These are phyloP conservation scores for Sesia apiformis DNA, from an alignment of 2,888 invertebrate genomes.

Conservation along the genomic window DNA sequence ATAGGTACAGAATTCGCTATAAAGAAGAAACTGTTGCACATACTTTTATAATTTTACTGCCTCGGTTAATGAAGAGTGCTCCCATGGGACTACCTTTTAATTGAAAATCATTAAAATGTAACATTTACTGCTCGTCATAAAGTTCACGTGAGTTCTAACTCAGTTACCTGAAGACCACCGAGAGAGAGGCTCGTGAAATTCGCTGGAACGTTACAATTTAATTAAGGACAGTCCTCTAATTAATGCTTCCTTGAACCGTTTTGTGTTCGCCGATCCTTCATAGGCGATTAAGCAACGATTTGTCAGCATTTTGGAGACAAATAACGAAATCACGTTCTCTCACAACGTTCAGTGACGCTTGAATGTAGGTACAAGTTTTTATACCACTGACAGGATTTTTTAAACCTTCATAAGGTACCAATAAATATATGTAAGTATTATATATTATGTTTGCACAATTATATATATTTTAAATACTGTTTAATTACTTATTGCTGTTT, in stretches of 20 bases:
- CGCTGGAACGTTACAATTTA: slow-evolving; percentile 70
- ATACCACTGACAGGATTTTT: no score
- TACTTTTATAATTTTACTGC: slow-evolving; percentile 16
- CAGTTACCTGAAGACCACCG: slow-evolving; percentile 48
- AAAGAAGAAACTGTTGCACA: slow-evolving; percentile 21
- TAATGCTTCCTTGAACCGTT: slow-evolving; percentile 35
- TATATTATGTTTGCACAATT: no score
- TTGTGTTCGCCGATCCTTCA: slow-evolving; percentile 22
- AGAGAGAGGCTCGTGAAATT: slow-evolving; percentile 38
- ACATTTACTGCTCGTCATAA: slow-evolving; percentile 38
- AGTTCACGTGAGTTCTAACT: slow-evolving; percentile 27
- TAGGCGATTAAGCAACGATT: slow-evolving; percentile 32
- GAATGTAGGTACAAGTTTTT: no score
- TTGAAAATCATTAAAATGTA: slow-evolving; percentile 35
- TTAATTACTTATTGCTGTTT: no score
- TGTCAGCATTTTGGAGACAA: slow-evolving; percentile 27
- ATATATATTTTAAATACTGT: no score
- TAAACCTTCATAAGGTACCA: no score
- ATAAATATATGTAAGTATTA: no score
- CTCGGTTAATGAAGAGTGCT: slow-evolving; percentile 20
- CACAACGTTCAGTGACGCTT: no score
- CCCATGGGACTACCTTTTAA: slow-evolving; percentile 15
- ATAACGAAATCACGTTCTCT: neutral
- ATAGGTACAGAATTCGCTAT: neutral
- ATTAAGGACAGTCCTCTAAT: slow-evolving; percentile 51